phyloP scores from a whole-genome alignment of 2,113 vertebrate genomes.

The Paradoxurus hermaphroditus region DNA sequence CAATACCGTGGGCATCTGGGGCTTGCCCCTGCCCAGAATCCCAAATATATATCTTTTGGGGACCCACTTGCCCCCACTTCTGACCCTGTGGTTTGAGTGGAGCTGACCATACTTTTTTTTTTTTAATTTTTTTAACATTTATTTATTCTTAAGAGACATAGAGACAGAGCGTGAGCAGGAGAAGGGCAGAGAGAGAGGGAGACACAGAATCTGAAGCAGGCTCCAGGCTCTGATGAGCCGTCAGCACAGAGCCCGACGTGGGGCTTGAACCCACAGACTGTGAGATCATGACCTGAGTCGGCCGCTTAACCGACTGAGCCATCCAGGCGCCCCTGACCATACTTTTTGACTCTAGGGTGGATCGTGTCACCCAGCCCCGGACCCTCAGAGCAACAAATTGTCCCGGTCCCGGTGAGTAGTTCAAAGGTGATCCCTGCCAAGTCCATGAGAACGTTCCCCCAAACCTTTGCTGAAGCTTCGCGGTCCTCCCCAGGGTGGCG shows the following conservation, averaged over 20 bases:
- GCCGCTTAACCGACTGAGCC: too few relatives aligned
- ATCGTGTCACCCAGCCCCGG: background rate
- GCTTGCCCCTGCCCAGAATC: background rate
- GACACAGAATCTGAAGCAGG: too few relatives aligned
- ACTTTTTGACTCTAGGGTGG: background rate
- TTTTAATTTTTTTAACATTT: too few relatives aligned
- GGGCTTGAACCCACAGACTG: too few relatives aligned
- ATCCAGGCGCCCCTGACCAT: too few relatives aligned
- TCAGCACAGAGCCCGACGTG: too few relatives aligned
- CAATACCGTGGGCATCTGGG: background rate
- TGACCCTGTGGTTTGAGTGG: background rate
- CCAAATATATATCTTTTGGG: background rate
- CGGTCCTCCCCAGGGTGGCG: background rate
- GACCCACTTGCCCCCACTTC: background rate
- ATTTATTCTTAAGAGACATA: too few relatives aligned
- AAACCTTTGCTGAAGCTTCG: background rate
- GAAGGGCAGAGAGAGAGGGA: too few relatives aligned
- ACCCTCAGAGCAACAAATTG: background rate
- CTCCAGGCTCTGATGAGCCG: too few relatives aligned
- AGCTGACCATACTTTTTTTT: background rate
- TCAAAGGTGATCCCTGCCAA: background rate
- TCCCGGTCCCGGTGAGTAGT: background rate
- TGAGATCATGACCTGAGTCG: too few relatives aligned
- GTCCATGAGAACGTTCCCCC: background rate
- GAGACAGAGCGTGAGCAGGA: too few relatives aligned